Evolutionary conservation across 2,113 vertebrate species (phyloP).

Genomic region (Shinisaurus crocodilurus): DNA sequence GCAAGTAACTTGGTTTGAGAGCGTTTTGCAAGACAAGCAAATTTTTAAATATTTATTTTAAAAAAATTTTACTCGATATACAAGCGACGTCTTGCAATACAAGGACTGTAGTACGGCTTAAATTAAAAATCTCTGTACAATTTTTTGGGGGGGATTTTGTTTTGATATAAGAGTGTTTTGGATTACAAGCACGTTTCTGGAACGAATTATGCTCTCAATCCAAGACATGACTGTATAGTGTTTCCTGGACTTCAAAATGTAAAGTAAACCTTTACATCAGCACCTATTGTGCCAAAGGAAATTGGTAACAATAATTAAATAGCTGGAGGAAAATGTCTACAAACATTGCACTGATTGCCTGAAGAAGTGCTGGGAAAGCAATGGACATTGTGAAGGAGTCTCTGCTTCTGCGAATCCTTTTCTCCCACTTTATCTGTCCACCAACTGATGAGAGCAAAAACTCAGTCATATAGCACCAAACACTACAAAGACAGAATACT

Average conservation of each 20-base stretch:
- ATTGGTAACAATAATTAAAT: conserved; percentile 30
- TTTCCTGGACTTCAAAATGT: not conserved
- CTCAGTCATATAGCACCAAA: conserved; percentile 20
- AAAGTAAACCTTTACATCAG: not conserved
- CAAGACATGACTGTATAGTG: no score
- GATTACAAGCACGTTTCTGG: no score
- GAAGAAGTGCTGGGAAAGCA: conserved; percentile 34
- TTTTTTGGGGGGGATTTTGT: no score
- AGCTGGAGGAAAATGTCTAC: not conserved
- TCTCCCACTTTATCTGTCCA: conserved; percentile 39
- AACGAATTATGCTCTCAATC: no score
- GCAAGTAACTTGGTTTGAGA: no score
- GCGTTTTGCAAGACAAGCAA: no score
- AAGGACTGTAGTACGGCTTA: no score
- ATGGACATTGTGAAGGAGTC: conserved; percentile 37
- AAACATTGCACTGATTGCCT: conserved; percentile 32
- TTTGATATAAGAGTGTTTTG: no score
- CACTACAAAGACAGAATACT: conserved; percentile 51
- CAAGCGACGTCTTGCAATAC: no score
- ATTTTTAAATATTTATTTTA: no score
- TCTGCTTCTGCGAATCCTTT: conserved; percentile 29
- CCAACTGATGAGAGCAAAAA: conserved; percentile 46
- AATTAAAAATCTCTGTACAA: no score
- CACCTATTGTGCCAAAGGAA: not conserved
- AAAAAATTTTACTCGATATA: no score